Base-by-base conservation (phyloP, 2,888 invertebrate species). In the Chalcosyrphus nemorum region DNA sequence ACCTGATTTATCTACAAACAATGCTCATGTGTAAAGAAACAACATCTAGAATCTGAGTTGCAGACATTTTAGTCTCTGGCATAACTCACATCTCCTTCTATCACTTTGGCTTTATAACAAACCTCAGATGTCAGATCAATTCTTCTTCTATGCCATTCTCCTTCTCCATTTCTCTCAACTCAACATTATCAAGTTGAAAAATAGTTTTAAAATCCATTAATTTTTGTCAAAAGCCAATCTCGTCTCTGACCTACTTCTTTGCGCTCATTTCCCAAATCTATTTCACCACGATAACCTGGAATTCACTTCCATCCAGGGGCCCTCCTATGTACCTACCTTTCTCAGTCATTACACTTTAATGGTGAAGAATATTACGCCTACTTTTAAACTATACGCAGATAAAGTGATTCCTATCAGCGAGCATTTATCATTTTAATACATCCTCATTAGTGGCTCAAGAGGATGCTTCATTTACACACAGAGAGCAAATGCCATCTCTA, bases 391-490 rank as follows among this genome's bases (percentile, higher is more conserved):
- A 35, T 47, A 19, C 50, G 24, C 52, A 50, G 66, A 66, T 76
- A 68, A 76, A 76, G 43, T 47, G 76, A 76, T 76, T 66, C 43
- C 41, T 76, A 76, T 76, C 76, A 57, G 21, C 52, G 57, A 66
- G 50, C 66, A 76, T 68, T 76, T 68, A 76, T 76, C 76, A 76
- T 76, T 59, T 76, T 76, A 68, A 68, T 76, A 76, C 57, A 76
- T 76, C 76, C 76, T 76, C 66, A 76, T 76, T 76, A 76, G 76
- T 45, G 59, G 57, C 75, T 57, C 29, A 13, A 56, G 66, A 74
- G 74, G 63, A 63, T 56, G 32, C 45, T 56, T 56, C 45, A 63
- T 65, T 65, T 65, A 54, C 27, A n/a, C n/a, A n/a, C n/a, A n/a
- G n/a, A 32, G 52, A 1, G 19, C 13, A n/a, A n/a, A n/a, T 17